Evolutionary conservation across 2,888 invertebrate genomes (phyloP).

Genomic region (Halocaridina rubra): DNA sequence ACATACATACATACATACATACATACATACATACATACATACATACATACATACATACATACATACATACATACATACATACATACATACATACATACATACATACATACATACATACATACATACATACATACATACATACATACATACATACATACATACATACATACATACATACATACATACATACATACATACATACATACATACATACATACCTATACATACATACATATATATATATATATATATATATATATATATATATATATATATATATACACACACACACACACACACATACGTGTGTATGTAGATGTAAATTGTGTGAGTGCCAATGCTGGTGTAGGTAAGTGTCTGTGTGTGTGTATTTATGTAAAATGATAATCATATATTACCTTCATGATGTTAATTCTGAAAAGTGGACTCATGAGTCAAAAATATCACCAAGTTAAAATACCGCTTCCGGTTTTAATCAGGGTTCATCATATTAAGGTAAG

Average conservation of each 20-base stretch:
- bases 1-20: slow-evolving; percentile 2
- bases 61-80: slow-evolving; percentile 26
- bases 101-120: slow-evolving; percentile 15
- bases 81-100: slow-evolving; percentile 5
- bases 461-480: no score
- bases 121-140: slow-evolving; percentile 16
- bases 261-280: not conserved
- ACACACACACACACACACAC: no score
- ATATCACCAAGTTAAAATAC: no score
- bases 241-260: slow-evolving; percentile 3
- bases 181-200: not conserved
- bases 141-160: not conserved
- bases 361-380: not conserved
- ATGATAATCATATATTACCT: no score
- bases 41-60: slow-evolving; percentile 9
- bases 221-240: not conserved
- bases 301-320: no score
- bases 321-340: no score
- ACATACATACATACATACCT: not conserved
- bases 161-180: not conserved
- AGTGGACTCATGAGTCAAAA: no score
- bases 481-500: no score
- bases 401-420: no score
- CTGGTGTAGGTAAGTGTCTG: not conserved
- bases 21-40: slow-evolving; percentile 23